Percentiles rank a stretch among this genome's conserved stretches.
Evolutionary conservation across 2,113 vertebrate genomes (phyloP).

Genomic region (Balaeniceps rex): DNA sequence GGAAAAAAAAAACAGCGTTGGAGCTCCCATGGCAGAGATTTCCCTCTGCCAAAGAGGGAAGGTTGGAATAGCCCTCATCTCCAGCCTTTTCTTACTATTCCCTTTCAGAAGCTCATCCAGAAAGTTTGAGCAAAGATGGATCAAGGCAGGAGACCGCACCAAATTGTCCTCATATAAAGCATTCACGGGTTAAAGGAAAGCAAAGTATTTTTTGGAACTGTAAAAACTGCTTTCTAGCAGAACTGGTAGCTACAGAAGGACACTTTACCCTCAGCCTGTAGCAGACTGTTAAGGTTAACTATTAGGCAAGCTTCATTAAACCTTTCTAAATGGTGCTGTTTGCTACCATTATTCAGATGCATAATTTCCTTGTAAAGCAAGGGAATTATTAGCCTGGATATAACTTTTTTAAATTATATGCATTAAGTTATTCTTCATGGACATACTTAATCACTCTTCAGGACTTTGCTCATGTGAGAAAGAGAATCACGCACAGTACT

Average conservation of each 20-base stretch:
- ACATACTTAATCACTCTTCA: background rate
- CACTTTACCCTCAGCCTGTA: background rate
- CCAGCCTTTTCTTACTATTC: background rate
- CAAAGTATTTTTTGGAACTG: background rate
- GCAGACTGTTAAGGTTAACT: background rate
- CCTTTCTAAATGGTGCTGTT: background rate
- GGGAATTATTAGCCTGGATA: background rate
- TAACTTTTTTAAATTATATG: background rate
- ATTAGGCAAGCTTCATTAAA: background rate
- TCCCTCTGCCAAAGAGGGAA: background rate
- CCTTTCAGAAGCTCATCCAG: background rate
- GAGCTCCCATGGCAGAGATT: background rate
- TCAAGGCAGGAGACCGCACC: background rate
- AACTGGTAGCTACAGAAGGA: background rate
- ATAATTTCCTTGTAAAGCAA: background rate
- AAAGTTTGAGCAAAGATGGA: background rate
- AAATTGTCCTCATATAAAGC: background rate
- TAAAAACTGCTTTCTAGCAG: background rate
- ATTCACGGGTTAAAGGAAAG: background rate
- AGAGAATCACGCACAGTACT: background rate
- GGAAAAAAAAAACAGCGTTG: fast-evolving
- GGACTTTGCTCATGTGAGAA: background rate
- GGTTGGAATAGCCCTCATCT: background rate
- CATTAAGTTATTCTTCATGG: background rate
- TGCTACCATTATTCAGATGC: background rate